Base-by-base conservation (phyloP, 2,888 invertebrate species). In the Griposia aprilina region DNA sequence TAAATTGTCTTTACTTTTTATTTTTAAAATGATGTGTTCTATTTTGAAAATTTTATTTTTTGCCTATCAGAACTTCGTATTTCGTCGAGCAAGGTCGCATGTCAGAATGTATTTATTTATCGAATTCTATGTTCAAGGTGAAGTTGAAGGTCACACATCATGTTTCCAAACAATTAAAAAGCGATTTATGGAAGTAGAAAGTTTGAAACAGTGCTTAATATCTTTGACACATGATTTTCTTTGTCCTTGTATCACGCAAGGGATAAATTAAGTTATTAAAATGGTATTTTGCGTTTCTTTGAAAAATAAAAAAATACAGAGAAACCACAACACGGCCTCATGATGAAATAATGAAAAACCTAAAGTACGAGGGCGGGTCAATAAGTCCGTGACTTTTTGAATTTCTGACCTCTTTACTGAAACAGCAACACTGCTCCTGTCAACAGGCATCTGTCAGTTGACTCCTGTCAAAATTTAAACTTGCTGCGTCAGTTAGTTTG, bases 51-150 rank as follows among this genome's bases (percentile, higher is more conserved):
- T 57, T 41, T 48, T 13, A n/a, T n/a, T n/a, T n/a, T n/a, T n/a
- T n/a, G n/a, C n/a, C n/a, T n/a, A n/a, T n/a, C 74, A 57, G 30
- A 52, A 71, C 65, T 79, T 78, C 57, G n/a, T 15, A 62, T 74
- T 79, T 79, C 60, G 2, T n/a, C 85, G 85, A 52, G 84, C 84
- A 76, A 85, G 74, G 83, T 85, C 85, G 84, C 85, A 52, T 84
- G 82, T 71, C 55, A 55, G 73, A 67, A 79, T 82, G 74, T 65
- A 1, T 57, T 83, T 73, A 69, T 82, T 59, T 41, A 67, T 78
- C 11, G 20, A 60, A 36, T 36, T 68, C 17, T 60, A 60, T 74
- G 11, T 7, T 78, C 20, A 48, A 77, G 62, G 66, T 81, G 23
- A 85, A 82, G 83, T 79, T 84, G 74, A 84, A 84, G 84, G 84